Evolutionary conservation across 1,140 invertebrate species (phyloP).

Genomic region (Cataglyphis hispanica): DNA sequence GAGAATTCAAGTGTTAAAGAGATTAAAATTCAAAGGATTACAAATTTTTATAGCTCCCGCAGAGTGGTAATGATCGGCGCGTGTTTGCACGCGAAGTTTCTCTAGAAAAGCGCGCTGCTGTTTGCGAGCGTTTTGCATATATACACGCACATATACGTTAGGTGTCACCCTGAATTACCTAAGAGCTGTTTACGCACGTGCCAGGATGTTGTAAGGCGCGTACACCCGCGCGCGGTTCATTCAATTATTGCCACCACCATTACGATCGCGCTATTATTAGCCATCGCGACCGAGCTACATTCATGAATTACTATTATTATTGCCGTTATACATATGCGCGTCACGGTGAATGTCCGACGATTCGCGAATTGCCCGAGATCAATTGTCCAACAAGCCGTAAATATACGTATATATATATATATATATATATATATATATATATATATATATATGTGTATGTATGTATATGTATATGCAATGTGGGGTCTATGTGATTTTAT

Average conservation of each 20-base stretch:
- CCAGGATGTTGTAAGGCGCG: slow-evolving; percentile 83
- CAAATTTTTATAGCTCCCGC: slow-evolving; percentile 11
- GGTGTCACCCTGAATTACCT: slow-evolving; percentile 72
- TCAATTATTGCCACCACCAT: slow-evolving; percentile 80
- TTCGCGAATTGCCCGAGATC: slow-evolving; percentile 21
- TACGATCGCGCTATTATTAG: slow-evolving; percentile 83
- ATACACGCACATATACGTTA: slow-evolving; percentile 15
- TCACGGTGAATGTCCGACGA: slow-evolving; percentile 7
- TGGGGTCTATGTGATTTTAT: too few relatives aligned
- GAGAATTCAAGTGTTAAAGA: too few relatives aligned
- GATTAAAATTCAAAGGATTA: background rate
- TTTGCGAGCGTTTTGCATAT: slow-evolving; percentile 73
- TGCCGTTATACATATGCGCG: slow-evolving; percentile 7
- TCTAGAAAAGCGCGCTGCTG: slow-evolving; percentile 73
- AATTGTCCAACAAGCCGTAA: background rate
- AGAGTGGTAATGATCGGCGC: slow-evolving; percentile 22
- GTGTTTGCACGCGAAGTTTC: slow-evolving; percentile 44
- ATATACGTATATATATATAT: too few relatives aligned
- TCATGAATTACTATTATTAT: slow-evolving; percentile 67
- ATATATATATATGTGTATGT: too few relatives aligned
- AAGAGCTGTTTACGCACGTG: slow-evolving; percentile 84
- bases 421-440: too few relatives aligned
- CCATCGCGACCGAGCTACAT: slow-evolving; percentile 42
- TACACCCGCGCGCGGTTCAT: slow-evolving; percentile 71
- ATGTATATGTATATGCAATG: background rate